Percentiles rank a stretch among this genome's conserved stretches.
These are phyloP conservation scores for Eustalomyia histrio DNA, from an alignment of 2,888 invertebrate genomes.

Conservation along the genomic window DNA sequence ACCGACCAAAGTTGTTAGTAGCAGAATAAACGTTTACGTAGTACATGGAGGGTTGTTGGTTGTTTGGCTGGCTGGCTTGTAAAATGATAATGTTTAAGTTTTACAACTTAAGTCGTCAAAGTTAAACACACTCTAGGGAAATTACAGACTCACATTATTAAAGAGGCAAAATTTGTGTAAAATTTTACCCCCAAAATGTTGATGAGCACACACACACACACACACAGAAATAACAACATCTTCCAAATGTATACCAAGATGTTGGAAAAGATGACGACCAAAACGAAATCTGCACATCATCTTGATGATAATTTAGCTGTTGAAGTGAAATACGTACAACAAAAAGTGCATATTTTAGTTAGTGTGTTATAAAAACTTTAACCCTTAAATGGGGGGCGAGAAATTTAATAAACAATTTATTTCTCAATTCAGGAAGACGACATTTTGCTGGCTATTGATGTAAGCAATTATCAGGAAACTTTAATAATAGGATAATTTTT, in stretches of 20 bases:
- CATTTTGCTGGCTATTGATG: too few species aligned
- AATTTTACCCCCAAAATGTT: not conserved
- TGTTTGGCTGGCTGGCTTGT: conserved; percentile 38
- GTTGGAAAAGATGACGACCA: conserved; percentile 27
- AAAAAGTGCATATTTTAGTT: conserved; percentile 59
- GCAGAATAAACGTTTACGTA: not conserved
- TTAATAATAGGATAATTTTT: too few species aligned
- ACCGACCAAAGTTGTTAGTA: not conserved
- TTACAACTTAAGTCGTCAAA: conserved; percentile 79
- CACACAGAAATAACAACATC: conserved; percentile 35
- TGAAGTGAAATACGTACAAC: not conserved
- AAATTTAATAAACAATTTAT: too few species aligned
- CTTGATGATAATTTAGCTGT: conserved; percentile 40
- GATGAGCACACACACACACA: not conserved
- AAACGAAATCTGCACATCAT: conserved; percentile 69
- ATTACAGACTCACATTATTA: conserved; percentile 76
- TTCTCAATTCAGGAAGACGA: too few species aligned
- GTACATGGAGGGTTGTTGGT: conserved; percentile 6
- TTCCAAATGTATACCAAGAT: not conserved
- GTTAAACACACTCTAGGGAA: conserved; percentile 79
- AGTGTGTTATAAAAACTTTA: conserved; percentile 17
- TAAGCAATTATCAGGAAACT: too few species aligned
- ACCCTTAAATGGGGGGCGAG: not conserved
- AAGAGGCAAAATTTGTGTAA: conserved; percentile 33
- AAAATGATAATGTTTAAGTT: conserved; percentile 79